phyloP scores from a whole-genome alignment of 2,113 vertebrate species.

The Grammomys dolichurus region DNA sequence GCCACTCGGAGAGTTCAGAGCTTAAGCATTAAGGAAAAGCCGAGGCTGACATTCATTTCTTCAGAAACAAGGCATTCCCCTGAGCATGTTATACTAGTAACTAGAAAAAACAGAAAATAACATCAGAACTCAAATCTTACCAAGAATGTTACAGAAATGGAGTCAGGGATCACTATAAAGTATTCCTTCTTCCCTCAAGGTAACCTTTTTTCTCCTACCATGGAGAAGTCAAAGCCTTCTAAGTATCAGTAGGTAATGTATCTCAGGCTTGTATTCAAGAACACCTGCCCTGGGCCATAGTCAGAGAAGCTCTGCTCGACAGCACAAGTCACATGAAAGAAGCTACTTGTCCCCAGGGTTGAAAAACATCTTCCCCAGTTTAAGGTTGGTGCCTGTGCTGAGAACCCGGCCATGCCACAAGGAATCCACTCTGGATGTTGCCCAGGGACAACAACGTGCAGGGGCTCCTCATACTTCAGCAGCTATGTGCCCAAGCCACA shows the following conservation, averaged over 20 bases:
- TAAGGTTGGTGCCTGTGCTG: background rate
- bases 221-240: background rate
- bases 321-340: background rate
- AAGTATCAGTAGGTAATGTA: background rate
- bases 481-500: background rate
- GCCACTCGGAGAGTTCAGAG: background rate
- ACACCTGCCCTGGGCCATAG: background rate
- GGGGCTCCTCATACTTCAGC: fast-evolving
- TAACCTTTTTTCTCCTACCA: background rate
- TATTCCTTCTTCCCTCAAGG: background rate
- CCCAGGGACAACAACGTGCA: background rate
- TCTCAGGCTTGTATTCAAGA: background rate
- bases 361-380: background rate
- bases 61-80: background rate
- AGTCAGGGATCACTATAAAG: background rate
- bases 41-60: background rate
- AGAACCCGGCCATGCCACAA: background rate
- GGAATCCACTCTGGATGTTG: fast-evolving
- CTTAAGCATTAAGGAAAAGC: background rate
- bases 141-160: background rate
- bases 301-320: background rate
- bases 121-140: background rate
- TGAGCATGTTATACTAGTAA: background rate
- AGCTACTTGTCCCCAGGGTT: background rate
- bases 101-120: background rate